These are phyloP conservation scores for Scaptomyza montana DNA, from an alignment of 1,140 invertebrate genomes.

Conservation along the genomic window DNA sequence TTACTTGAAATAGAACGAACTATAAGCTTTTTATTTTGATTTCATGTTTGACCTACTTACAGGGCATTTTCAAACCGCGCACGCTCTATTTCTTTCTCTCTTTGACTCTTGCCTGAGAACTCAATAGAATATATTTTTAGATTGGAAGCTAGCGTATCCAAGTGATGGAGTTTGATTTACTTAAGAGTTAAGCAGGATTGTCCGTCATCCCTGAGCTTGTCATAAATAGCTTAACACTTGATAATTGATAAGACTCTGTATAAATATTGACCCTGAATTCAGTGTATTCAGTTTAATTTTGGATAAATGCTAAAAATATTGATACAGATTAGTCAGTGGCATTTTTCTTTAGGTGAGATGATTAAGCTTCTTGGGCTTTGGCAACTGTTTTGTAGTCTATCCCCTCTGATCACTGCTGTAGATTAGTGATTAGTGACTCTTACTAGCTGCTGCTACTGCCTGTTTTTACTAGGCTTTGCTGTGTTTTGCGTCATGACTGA, in stretches of 20 bases:
- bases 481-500: constrained; percentile 37
- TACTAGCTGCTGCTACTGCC: not conserved
- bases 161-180: not conserved
- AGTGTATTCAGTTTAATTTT: not conserved
- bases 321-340: not conserved
- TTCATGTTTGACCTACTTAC: too few species aligned
- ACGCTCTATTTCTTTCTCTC: too few species aligned
- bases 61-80: too few species aligned
- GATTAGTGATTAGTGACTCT: not conserved
- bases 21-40: too few species aligned
- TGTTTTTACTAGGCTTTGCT: not conserved
- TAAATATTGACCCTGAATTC: not conserved
- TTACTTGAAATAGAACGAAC: too few species aligned
- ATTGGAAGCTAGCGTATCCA: not conserved
- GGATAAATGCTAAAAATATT: not conserved
- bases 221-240: not conserved
- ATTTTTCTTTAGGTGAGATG: not conserved
- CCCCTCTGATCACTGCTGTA: not conserved
- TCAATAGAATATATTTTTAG: not conserved
- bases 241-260: not conserved
- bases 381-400: not conserved
- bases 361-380: not conserved
- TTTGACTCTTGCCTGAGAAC: too few species aligned
- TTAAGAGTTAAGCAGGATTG: not conserved
- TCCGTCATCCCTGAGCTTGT: not conserved